These are phyloP conservation scores for Athripsodes cinereus DNA, from an alignment of 2,888 invertebrate species.

Conservation along the genomic window DNA sequence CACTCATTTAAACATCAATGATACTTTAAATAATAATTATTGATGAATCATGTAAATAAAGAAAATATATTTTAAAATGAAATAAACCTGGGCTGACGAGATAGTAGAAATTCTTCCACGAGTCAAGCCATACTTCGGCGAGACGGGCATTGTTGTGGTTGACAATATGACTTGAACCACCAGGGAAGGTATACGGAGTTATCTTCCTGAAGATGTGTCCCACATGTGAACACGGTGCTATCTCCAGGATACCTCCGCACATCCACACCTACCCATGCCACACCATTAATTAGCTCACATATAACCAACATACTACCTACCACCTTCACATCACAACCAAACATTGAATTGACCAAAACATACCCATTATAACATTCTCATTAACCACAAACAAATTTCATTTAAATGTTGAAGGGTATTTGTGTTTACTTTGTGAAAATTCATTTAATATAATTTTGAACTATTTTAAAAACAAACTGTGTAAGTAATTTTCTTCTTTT, in stretches of 20 bases:
- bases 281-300: slow-evolving; percentile 1
- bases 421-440: too few relatives aligned
- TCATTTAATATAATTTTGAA: too few relatives aligned
- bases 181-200: slow-evolving; percentile 97
- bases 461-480: too few relatives aligned
- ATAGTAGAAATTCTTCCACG: slow-evolving; percentile 99
- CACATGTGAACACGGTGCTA: slow-evolving; percentile 90
- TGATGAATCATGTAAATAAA: too few relatives aligned
- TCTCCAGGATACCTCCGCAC: slow-evolving; percentile 93
- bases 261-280: slow-evolving; percentile 77
- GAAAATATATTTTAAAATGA: slow-evolving; percentile 15
- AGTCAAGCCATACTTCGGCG: slow-evolving; percentile 99
- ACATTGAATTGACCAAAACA: too few relatives aligned
- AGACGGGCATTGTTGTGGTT: slow-evolving; percentile 98
- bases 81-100: slow-evolving; percentile 91
- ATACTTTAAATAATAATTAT: too few relatives aligned
- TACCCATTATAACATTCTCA: too few relatives aligned
- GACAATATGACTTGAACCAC: slow-evolving; percentile 93
- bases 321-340: background rate
- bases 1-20: too few relatives aligned
- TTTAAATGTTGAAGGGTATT: too few relatives aligned
- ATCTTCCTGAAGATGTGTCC: slow-evolving; percentile 97
- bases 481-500: too few relatives aligned
- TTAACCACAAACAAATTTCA: too few relatives aligned
- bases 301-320: background rate